Conservation (phyloP, 2,797 vertebrate species). For the Potorous gilbertii region DNA sequence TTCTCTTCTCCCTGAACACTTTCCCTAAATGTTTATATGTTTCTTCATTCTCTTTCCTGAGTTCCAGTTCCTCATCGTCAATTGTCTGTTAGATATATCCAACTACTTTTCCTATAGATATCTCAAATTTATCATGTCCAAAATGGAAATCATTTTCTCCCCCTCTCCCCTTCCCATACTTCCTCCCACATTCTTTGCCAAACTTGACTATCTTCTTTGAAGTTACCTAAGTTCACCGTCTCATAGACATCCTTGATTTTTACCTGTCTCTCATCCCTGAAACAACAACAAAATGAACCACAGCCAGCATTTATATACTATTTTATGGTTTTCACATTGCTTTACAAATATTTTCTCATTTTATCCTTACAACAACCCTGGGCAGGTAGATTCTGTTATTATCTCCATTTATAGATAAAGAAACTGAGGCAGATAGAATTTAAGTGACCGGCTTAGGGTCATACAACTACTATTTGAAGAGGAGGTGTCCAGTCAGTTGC, state of each 20-base stretch:
- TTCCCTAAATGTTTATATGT: not conserved
- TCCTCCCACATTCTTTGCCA: not conserved
- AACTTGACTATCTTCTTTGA: not conserved
- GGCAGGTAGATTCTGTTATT: not conserved
- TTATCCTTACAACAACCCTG: not conserved
- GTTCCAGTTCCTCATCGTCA: not conserved
- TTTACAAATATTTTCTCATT: not conserved
- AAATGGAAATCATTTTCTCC: not conserved
- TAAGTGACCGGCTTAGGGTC: not conserved
- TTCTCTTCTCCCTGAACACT: slow-evolving; percentile 6
- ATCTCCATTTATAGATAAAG: not conserved
- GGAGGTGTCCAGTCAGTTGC: not conserved
- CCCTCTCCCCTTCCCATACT: not conserved
- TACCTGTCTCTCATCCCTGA: not conserved
- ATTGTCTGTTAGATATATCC: not conserved
- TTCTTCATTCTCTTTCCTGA: not conserved
- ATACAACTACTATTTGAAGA: not conserved
- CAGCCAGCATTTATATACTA: not conserved
- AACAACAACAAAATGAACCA: not conserved
- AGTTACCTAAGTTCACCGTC: not conserved
- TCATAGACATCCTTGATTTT: not conserved
- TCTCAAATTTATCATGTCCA: not conserved
- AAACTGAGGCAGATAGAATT: not conserved
- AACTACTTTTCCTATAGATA: not conserved
- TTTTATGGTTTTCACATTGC: not conserved